These are phyloP conservation scores for Chanos chanos DNA, from an alignment of 2,797 vertebrate species.

Conservation along the genomic window DNA sequence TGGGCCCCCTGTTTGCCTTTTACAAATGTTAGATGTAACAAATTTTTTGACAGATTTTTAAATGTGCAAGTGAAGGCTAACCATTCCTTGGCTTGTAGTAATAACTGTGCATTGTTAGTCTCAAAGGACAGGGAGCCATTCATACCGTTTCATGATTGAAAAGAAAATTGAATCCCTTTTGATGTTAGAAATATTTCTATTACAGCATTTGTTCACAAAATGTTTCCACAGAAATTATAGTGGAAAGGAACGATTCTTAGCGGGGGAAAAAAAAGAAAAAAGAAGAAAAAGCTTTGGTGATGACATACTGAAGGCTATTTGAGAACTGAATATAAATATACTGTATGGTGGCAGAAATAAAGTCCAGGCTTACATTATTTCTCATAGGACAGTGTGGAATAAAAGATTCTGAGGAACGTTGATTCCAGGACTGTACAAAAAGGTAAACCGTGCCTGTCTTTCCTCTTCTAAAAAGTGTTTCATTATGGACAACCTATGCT, in stretches of 20 bases:
- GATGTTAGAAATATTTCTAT: conserved; percentile 98
- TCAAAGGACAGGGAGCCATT: conserved; percentile 90
- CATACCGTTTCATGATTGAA: conserved; percentile 93
- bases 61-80: conserved; percentile 77
- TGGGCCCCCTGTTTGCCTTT: conserved; percentile 82
- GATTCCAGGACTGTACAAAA: no score
- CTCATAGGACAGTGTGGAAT: no score
- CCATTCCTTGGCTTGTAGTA: conserved; percentile 84
- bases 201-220: conserved; percentile 97
- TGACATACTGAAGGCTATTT: no score
- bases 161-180: conserved; percentile 97
- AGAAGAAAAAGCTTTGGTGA: no score
- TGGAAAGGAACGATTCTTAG: conserved; percentile 86
- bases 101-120: conserved; percentile 93
- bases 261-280: no score
- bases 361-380: no score
- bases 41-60: conserved; percentile 92
- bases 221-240: conserved; percentile 94
- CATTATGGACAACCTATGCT: no score
- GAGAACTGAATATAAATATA: no score
- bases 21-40: conserved; percentile 81
- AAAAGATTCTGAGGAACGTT: no score
- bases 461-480: no score
- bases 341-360: no score
- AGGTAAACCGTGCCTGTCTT: no score